Conservation (phyloP, 2,113 vertebrate genomes). For the Agapornis roseicollis region DNA sequence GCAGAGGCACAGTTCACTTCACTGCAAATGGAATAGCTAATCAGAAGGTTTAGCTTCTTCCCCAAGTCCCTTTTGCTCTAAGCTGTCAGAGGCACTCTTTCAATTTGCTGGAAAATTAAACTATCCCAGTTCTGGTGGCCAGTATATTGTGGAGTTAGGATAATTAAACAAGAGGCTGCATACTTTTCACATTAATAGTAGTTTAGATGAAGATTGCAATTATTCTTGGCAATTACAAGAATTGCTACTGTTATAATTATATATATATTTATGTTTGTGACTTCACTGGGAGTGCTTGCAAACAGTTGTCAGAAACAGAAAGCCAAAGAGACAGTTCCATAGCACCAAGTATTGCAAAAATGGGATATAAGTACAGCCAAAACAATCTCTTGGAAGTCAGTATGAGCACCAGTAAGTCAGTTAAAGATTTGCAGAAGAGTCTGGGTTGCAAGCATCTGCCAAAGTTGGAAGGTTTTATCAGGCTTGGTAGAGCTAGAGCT, state of each 20-base stretch:
- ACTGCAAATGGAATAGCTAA: not conserved
- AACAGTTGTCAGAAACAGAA: not conserved
- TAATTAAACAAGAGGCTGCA: not conserved
- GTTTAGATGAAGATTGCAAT: not conserved
- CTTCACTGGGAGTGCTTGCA: not conserved
- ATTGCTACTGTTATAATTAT: not conserved
- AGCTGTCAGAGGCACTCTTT: not conserved
- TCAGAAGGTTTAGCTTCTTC: not conserved
- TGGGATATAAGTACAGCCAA: not conserved
- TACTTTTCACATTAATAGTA: not conserved
- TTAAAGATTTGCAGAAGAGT: not conserved
- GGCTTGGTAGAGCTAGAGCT: not conserved
- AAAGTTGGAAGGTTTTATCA: not conserved
- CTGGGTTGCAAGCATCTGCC: not conserved
- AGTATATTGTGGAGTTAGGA: not conserved
- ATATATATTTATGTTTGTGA: not conserved
- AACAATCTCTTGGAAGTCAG: not conserved
- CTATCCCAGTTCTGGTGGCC: not conserved
- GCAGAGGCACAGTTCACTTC: not conserved
- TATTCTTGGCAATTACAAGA: not conserved
- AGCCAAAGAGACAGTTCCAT: not conserved
- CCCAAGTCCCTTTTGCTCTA: not conserved
- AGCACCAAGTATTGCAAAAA: not conserved
- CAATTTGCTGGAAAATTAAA: not conserved
- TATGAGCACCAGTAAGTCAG: not conserved